Conservation (phyloP, 2,797 vertebrate species). For the Loriculus beryllinus region DNA sequence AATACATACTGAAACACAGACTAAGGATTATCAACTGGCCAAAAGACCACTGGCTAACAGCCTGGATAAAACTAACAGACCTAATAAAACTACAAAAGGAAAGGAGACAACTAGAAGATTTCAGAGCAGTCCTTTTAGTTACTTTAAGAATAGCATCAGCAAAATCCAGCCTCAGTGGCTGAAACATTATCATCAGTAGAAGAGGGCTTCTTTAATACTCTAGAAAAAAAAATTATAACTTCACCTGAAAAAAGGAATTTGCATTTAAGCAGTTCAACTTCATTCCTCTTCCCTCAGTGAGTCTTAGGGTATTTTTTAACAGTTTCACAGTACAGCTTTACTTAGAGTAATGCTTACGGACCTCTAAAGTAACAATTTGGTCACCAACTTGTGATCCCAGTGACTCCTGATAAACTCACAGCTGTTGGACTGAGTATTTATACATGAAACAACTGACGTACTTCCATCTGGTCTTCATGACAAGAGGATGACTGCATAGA, state of each 20-base stretch:
- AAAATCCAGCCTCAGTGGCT: background rate
- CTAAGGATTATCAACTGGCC: background rate
- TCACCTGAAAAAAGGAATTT: background rate
- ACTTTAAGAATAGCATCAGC: background rate
- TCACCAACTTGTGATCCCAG: background rate
- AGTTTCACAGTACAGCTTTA: background rate
- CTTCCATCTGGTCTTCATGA: slow-evolving; percentile 41
- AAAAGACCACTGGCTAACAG: background rate
- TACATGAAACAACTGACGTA: slow-evolving; percentile 40
- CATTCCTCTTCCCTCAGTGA: background rate
- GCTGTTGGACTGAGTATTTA: slow-evolving; percentile 51
- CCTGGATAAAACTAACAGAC: background rate
- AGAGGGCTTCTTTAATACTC: background rate
- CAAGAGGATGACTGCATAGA: slow-evolving; percentile 29
- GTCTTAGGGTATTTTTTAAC: background rate
- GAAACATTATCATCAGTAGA: background rate
- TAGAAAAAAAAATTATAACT: background rate
- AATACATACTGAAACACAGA: background rate
- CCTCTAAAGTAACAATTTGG: background rate
- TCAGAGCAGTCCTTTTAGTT: background rate
- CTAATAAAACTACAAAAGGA: background rate
- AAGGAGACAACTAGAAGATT: background rate
- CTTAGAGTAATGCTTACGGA: background rate
- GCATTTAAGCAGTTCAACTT: background rate
- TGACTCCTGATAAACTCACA: slow-evolving; percentile 18